phyloP scores from a whole-genome alignment of 2,113 vertebrate genomes.

The Scytalopus superciliaris region DNA sequence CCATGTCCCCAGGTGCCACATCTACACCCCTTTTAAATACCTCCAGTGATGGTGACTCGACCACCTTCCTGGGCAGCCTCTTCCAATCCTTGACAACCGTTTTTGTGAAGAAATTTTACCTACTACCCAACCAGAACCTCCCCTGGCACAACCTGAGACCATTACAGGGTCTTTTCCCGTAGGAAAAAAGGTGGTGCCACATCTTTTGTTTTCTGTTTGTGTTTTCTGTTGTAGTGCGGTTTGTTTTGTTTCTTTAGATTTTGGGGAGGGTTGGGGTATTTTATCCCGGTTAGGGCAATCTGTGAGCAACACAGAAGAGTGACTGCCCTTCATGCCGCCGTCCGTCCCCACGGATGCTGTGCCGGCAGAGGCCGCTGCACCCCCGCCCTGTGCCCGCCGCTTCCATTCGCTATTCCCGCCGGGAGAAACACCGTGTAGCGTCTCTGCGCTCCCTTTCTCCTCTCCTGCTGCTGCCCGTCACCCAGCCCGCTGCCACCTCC shows the following conservation, averaged over 20 bases:
- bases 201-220: neutral
- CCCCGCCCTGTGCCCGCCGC: neutral
- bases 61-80: neutral
- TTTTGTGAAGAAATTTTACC: fast-evolving
- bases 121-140: neutral
- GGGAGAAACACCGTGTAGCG: neutral
- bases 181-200: neutral
- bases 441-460: neutral
- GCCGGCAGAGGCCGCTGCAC: slow-evolving; percentile 66
- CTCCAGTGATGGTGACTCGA: neutral
- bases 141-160: neutral
- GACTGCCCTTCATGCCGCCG: fast-evolving
- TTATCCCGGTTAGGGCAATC: fast-evolving
- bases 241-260: neutral
- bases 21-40: neutral
- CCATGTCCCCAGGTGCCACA: neutral
- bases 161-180: neutral
- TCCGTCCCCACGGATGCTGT: neutral
- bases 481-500: neutral
- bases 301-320: neutral
- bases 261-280: too few species aligned
- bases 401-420: neutral
- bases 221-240: neutral
- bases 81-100: neutral
- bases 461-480: neutral